Evolutionary conservation across 2,113 vertebrate species (phyloP).

Genomic region (Beaufortia kweichowensis): DNA sequence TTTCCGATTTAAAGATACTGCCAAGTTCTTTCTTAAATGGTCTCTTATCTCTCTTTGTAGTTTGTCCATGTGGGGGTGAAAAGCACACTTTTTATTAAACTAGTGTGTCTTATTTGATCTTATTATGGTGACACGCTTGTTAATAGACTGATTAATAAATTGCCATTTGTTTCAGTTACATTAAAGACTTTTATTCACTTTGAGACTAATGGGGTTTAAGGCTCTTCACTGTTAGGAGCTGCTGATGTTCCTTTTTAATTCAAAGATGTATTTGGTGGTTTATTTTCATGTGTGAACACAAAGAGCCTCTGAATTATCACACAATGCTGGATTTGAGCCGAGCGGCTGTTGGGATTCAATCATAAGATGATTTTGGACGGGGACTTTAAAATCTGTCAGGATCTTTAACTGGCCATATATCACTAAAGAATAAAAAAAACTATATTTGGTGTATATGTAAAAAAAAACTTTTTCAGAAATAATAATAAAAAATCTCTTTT

Average conservation of each 20-base stretch:
- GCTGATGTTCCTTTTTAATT: background rate
- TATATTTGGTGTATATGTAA: too few species aligned
- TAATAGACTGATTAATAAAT: constrained; percentile 19
- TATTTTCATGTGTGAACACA: background rate
- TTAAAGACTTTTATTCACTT: background rate
- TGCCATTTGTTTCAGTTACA: background rate
- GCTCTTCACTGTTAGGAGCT: background rate
- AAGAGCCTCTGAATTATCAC: background rate
- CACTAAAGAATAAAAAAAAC: too few species aligned
- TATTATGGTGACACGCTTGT: background rate
- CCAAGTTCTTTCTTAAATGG: background rate
- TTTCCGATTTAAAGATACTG: constrained; percentile 33
- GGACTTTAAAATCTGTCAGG: too few species aligned
- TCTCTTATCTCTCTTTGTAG: constrained; percentile 21
- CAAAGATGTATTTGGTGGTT: constrained; percentile 3
- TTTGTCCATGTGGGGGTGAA: constrained; percentile 1
- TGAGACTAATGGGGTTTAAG: background rate
- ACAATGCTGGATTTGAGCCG: constrained; percentile 1
- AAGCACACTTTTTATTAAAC: too few species aligned
- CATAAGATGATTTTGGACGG: background rate
- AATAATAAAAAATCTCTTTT: too few species aligned
- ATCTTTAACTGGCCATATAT: too few species aligned
- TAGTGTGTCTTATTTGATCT: constrained; percentile 6
- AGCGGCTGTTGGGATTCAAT: background rate
- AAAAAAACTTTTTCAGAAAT: too few species aligned